Base-by-base conservation (phyloP, 2,888 invertebrate species). In the Clusia tigrina region DNA sequence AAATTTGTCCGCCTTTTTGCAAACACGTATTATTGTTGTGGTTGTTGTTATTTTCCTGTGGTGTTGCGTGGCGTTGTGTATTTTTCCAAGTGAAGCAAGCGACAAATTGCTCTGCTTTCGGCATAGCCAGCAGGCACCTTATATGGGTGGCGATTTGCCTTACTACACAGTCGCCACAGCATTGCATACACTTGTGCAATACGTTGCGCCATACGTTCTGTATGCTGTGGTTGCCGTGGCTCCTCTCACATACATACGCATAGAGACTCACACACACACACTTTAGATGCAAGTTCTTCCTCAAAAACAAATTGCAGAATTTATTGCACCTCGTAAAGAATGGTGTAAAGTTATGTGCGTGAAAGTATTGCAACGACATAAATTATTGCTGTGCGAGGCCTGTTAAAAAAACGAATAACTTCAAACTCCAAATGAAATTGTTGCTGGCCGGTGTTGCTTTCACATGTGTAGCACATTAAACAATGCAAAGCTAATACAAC, bases 281-380 rank as follows among this genome's bases (percentile, higher is more conserved):
- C n/a, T n/a, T n/a, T n/a, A n/a, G n/a, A 32, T 9, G 12, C 32
- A 32, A 32, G 22, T 20, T 18, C 23, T 51, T 18, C 55, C 54
- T 51, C 55, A 74, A 77, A 78, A 78, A 78, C 80, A 79, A 79
- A 80, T 79, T 79, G 78, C 74, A 71, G 71, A 80, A 80, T 79
- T 79, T 79, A 79, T 79, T 78, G 77, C 78, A 67, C 67, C 64
- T 78, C 73, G 73, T 76, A 78, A 76, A 78, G 78, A 79, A 79
- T 80, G 75, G 76, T 74, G 71, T 73, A 68, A 68, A 71, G 67
- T 67, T 69, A 68, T 67, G 68, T 69, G 71, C 70, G 67, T 69
- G 66, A 71, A 70, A 65, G 67, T 67, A 65, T 67, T 62, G 66
- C 54, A 58, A 46, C 42, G 54, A 55, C 63, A 61, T 64, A 64